phyloP scores from a whole-genome alignment of 1,140 invertebrate genomes.

The Trachymyrmex septentrionalis region DNA sequence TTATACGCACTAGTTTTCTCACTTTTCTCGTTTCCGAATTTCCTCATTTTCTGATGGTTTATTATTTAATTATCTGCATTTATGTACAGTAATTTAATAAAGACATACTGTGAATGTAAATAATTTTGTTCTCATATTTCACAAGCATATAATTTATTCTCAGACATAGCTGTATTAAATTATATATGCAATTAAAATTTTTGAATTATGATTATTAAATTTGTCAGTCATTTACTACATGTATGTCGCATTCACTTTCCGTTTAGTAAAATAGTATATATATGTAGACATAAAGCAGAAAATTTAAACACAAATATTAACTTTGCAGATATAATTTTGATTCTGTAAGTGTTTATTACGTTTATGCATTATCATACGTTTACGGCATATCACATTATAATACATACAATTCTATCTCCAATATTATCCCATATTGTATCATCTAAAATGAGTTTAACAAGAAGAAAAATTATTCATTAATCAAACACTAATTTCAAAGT shows the following conservation, averaged over 20 bases:
- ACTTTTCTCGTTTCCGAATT: neutral
- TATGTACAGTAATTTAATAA: constrained; percentile 25
- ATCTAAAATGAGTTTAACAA: constrained; percentile 3
- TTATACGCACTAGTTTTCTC: neutral
- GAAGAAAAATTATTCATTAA: neutral
- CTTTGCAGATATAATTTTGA: constrained; percentile 19
- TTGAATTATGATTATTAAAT: constrained; percentile 49
- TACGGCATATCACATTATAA: neutral
- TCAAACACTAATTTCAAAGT: neutral
- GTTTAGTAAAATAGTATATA: constrained; percentile 20
- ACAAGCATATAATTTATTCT: constrained; percentile 14
- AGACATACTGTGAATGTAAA: constrained; percentile 1
- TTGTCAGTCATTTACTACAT: neutral
- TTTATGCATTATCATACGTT: constrained; percentile 10
- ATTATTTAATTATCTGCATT: constrained; percentile 7
- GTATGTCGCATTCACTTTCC: neutral
- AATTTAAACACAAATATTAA: constrained; percentile 24
- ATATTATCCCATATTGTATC: neutral
- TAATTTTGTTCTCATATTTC: constrained; percentile 15
- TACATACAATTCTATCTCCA: neutral
- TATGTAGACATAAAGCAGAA: constrained; percentile 15
- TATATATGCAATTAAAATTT: constrained; percentile 24
- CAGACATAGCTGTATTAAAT: constrained; percentile 11
- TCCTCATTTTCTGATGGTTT: constrained; percentile 22
- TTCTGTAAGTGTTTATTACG: neutral